Evolutionary conservation across 2,113 vertebrate species (phyloP).

Genomic region (Tangachromis dhanisi): DNA sequence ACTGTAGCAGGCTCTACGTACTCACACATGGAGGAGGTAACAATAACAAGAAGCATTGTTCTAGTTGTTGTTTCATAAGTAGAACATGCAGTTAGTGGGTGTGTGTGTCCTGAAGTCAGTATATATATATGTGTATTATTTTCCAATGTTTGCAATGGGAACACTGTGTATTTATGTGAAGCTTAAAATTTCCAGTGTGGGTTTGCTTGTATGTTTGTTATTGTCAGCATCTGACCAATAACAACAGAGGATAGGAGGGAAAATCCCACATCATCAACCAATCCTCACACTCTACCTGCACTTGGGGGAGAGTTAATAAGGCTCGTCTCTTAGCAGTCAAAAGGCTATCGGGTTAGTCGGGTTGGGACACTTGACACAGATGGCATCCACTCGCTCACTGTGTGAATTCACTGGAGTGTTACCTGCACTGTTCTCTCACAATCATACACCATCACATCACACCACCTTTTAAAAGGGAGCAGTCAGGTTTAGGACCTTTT

Average conservation of each 20-base stretch:
- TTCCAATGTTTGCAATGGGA: neutral
- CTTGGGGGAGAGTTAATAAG: neutral
- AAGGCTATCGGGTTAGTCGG: neutral
- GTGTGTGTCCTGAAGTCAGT: neutral
- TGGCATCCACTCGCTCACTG: neutral
- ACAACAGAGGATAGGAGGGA: neutral
- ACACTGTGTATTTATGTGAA: neutral
- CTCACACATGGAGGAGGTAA: neutral
- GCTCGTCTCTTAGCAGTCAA: neutral
- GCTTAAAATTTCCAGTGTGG: neutral
- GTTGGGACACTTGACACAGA: neutral
- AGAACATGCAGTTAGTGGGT: neutral
- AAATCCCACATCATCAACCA: neutral
- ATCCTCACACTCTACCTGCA: neutral
- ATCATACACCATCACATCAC: neutral
- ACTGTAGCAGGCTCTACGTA: neutral
- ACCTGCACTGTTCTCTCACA: neutral
- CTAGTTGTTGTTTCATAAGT: neutral
- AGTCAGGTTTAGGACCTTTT: neutral
- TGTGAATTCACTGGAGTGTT: neutral
- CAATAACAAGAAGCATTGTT: neutral
- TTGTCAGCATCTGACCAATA: neutral
- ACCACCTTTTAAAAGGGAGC: neutral
- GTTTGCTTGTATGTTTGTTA: neutral
- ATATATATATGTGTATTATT: neutral